These are phyloP conservation scores for Selene dorsalis DNA, from an alignment of 2,797 vertebrate species.

Conservation along the genomic window DNA sequence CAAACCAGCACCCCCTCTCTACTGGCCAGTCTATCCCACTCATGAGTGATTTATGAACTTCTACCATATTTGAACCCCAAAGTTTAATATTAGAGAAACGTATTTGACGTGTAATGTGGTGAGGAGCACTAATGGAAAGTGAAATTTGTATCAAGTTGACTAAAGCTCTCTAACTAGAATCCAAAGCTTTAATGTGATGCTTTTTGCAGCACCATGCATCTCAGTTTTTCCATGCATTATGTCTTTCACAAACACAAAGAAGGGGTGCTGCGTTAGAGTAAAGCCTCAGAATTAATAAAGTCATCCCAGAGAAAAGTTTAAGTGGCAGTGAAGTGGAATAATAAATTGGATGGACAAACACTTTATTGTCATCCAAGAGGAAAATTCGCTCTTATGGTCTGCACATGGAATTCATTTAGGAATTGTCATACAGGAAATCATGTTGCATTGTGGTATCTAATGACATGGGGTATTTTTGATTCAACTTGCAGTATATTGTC, in stretches of 20 bases:
- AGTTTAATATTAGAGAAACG: constrained; percentile 66
- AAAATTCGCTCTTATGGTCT: constrained; percentile 35
- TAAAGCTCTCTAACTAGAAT: constrained; percentile 28
- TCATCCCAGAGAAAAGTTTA: constrained; percentile 37
- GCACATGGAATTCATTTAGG: constrained; percentile 60
- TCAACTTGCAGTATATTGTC: constrained; percentile 24
- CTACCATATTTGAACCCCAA: constrained; percentile 50
- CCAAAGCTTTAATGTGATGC: constrained; percentile 26
- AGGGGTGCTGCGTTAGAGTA: constrained; percentile 19
- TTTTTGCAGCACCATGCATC: constrained; percentile 18
- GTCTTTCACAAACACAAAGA: constrained; percentile 44
- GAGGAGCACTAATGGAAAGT: constrained; percentile 52
- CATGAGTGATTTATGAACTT: constrained; percentile 58
- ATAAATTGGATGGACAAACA: constrained; percentile 52
- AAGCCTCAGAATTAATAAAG: constrained; percentile 39
- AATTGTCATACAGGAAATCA: constrained; percentile 40
- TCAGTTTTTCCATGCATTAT: constrained; percentile 40
- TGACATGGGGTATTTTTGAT: constrained; percentile 44
- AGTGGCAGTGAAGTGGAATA: constrained; percentile 62
- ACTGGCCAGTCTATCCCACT: constrained; percentile 49
- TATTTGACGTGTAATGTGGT: constrained; percentile 55
- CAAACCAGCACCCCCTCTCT: constrained; percentile 31
- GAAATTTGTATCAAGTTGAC: constrained; percentile 53
- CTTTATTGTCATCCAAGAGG: constrained; percentile 52
- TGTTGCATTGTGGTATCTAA: constrained; percentile 35